Base-by-base conservation (phyloP, 1,140 invertebrate species). In the Pemphigus obesinymphae region DNA sequence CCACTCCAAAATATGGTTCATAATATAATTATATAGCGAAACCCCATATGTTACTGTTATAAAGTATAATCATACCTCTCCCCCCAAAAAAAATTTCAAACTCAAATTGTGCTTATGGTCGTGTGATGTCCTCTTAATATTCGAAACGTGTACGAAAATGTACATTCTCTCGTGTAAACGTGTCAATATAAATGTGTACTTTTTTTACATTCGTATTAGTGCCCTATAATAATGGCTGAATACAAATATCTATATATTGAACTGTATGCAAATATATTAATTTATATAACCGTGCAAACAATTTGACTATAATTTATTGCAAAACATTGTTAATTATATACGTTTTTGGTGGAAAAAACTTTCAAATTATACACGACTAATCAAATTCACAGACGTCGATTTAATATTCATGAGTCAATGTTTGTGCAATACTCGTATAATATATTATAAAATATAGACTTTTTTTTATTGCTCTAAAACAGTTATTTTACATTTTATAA, bases 321-420 rank as follows among this genome's bases (percentile, higher is more conserved):
- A n/a, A 66, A 66, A 66, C 63, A 66, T 66, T 66, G 20, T 17
- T 66, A 37, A 66, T 66, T 40, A 66, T n/a, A 66, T 66, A 66
- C 10, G 34, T 37, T 66, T 66, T 66, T 66, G 34, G 63, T 37
- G 31, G 31, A 66, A 66, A 37, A 31, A 66, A 66, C 34, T 66
- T 66, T 66, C n/a, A 4, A 66, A 66, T 66, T 66, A 66, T 40
- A 66, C 20, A 66, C n/a, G 34, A 66, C 37, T 40, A 66, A 66
- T 66, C 20, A 66, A 66, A 34, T 20, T 66, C 23, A 66, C 37
- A 66, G 34, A 66, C 34, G 37, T 66, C 63, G 37, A 66, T 66
- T 66, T 66, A 70, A 70, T 70, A 70, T 70, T 40, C 37, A 26
- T 26, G 23, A 40, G 37, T 68, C 34, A 68, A 68, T 43, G 66